Conservation (phyloP, 2,888 invertebrate species). For the Thysanoteuthis rhombus region DNA sequence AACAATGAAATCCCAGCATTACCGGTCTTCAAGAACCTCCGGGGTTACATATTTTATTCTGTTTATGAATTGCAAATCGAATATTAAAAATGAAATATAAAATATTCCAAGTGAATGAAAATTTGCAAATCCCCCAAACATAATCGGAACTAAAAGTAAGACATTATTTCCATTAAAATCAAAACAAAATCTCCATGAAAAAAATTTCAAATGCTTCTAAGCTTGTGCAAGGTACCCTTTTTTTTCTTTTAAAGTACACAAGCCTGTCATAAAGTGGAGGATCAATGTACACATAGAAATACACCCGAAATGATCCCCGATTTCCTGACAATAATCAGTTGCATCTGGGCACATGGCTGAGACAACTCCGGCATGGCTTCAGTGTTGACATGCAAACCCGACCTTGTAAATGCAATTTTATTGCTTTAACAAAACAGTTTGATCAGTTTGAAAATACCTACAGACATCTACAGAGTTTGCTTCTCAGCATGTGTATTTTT, state of each 20-base stretch:
- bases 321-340: neutral
- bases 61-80: no score
- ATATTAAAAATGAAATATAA: no score
- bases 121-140: no score
- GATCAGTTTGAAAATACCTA: neutral
- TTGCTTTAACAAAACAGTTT: neutral
- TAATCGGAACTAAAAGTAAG: no score
- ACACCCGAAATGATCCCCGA: neutral
- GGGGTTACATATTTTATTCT: no score
- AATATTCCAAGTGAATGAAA: no score
- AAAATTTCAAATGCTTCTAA: neutral
- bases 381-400: neutral
- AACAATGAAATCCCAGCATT: no score
- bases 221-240: neutral
- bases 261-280: neutral
- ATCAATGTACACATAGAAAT: neutral
- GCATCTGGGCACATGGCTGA: neutral
- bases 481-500: neutral
- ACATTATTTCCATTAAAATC: no score
- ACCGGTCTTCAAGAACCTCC: no score
- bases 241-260: neutral
- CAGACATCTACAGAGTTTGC: neutral
- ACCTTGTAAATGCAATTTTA: neutral
- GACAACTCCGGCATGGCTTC: neutral
- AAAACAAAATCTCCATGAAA: neutral